These are phyloP conservation scores for Parambassis ranga DNA, from an alignment of 2,797 vertebrate genomes.

Conservation along the genomic window DNA sequence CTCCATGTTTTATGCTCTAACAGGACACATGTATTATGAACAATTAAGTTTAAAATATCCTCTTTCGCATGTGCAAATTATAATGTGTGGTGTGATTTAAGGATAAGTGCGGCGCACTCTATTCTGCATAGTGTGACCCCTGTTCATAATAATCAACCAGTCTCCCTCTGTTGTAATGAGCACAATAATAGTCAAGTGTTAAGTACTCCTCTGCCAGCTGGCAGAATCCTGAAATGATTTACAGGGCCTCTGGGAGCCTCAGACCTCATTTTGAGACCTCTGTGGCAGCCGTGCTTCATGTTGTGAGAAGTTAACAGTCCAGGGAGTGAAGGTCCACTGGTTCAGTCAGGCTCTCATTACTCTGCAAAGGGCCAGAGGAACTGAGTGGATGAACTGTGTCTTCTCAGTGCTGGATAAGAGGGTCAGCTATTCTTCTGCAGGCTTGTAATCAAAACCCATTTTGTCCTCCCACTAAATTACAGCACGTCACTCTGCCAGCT, in stretches of 20 bases:
- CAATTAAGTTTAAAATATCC: background rate
- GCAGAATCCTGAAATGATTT: conserved; percentile 39
- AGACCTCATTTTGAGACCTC: conserved; percentile 52
- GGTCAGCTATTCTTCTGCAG: conserved; percentile 51
- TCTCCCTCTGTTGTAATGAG: conserved; percentile 29
- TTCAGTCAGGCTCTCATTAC: conserved; percentile 65
- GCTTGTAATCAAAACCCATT: conserved; percentile 61
- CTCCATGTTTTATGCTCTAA: too few species aligned
- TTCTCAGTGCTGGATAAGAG: conserved; percentile 33
- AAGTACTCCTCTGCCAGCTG: conserved; percentile 21
- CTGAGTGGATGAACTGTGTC: conserved; percentile 33
- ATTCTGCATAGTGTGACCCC: conserved; percentile 25
- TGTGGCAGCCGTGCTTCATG: conserved; percentile 43
- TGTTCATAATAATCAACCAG: conserved; percentile 42
- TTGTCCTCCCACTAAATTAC: conserved; percentile 57
- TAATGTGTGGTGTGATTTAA: conserved; percentile 14
- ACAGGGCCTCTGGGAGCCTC: conserved; percentile 43
- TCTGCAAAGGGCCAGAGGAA: conserved; percentile 43
- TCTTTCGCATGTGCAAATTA: background rate
- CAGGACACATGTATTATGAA: too few species aligned
- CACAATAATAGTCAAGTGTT: conserved; percentile 35
- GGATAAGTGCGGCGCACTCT: conserved; percentile 3
- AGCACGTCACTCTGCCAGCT: conserved; percentile 15
- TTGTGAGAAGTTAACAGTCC: conserved; percentile 59
- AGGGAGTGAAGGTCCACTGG: conserved; percentile 40